Conservation (phyloP, 1,140 invertebrate genomes). For the Drosophila arizonae region DNA sequence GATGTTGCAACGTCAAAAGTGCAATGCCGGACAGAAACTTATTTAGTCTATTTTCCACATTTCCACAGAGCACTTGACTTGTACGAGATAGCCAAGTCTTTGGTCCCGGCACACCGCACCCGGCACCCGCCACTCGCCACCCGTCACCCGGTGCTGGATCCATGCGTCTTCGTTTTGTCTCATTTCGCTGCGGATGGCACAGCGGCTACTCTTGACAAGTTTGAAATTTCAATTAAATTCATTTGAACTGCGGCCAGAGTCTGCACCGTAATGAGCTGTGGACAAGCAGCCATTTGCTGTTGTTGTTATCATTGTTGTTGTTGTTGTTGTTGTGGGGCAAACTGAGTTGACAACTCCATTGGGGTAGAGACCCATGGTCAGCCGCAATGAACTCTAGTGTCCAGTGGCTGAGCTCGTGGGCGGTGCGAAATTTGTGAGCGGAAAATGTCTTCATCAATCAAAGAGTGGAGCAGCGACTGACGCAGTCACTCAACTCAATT, state of each 20-base stretch:
- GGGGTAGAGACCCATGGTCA: slow-evolving; percentile 14
- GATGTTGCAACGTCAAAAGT: slow-evolving; percentile 78
- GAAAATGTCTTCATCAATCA: slow-evolving; percentile 81
- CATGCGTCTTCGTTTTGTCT: slow-evolving; percentile 58
- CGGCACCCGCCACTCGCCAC: not conserved
- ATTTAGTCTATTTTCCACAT: slow-evolving; percentile 71
- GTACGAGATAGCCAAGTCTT: slow-evolving; percentile 21
- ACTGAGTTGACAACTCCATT: slow-evolving; percentile 17
- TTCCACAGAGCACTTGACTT: slow-evolving; percentile 68
- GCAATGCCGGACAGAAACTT: slow-evolving; percentile 70
- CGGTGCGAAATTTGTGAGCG: slow-evolving; percentile 63
- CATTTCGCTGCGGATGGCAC: slow-evolving; percentile 27
- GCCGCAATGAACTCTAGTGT: slow-evolving; percentile 11
- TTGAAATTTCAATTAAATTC: slow-evolving; percentile 82
- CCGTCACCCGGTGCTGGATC: not conserved
- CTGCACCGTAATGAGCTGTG: slow-evolving; percentile 48
- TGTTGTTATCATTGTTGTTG: not conserved
- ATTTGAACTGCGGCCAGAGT: slow-evolving; percentile 75
- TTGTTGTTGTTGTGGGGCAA: slow-evolving; percentile 4
- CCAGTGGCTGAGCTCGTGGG: slow-evolving; percentile 29
- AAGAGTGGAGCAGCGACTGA: slow-evolving; percentile 59
- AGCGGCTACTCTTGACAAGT: slow-evolving; percentile 73
- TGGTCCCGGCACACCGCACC: too few species aligned
- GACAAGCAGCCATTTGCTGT: slow-evolving; percentile 25
- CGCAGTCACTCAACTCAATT: slow-evolving; percentile 77